These are phyloP conservation scores for Aphyosemion australe DNA, from an alignment of 2,113 vertebrate genomes.

Conservation along the genomic window DNA sequence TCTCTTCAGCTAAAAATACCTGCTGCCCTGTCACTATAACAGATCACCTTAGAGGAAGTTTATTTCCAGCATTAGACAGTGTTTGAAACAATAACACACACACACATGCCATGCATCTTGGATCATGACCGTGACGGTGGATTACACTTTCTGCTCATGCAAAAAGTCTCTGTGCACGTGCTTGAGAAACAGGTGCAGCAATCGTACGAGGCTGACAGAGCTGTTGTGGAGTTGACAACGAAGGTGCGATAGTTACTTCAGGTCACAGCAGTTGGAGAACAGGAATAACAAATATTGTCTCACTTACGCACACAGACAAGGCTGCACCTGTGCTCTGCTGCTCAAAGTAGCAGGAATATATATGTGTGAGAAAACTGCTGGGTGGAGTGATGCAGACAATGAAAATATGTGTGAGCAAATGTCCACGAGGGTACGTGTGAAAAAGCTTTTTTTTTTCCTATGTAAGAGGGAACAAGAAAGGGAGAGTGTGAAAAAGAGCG, in stretches of 20 bases:
- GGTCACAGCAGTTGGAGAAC: conserved; percentile 45
- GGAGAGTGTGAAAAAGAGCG: conserved; percentile 48
- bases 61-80: conserved; percentile 58
- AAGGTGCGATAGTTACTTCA: conserved; percentile 49
- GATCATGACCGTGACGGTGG: too few species aligned
- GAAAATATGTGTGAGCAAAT: conserved; percentile 61
- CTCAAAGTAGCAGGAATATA: conserved; percentile 54
- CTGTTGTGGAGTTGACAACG: conserved; percentile 42
- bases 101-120: conserved; percentile 22
- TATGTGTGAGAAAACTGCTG: conserved; percentile 30
- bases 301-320: conserved; percentile 37
- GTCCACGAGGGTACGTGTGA: conserved; percentile 53
- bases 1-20: conserved; percentile 75
- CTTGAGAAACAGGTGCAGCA: conserved; percentile 52
- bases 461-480: conserved; percentile 3
- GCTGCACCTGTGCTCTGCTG: conserved; percentile 50
- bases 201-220: conserved; percentile 43
- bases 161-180: conserved; percentile 38
- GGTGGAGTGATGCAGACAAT: conserved; percentile 45
- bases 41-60: conserved; percentile 67
- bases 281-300: conserved; percentile 47
- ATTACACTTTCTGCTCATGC: conserved; percentile 35
- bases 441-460: conserved; percentile 42
- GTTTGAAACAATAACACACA: conserved; percentile 44
- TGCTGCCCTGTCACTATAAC: conserved; percentile 74